Base-by-base conservation (phyloP, 2,888 invertebrate species). In the Imbricaverruca yamaguchii region DNA sequence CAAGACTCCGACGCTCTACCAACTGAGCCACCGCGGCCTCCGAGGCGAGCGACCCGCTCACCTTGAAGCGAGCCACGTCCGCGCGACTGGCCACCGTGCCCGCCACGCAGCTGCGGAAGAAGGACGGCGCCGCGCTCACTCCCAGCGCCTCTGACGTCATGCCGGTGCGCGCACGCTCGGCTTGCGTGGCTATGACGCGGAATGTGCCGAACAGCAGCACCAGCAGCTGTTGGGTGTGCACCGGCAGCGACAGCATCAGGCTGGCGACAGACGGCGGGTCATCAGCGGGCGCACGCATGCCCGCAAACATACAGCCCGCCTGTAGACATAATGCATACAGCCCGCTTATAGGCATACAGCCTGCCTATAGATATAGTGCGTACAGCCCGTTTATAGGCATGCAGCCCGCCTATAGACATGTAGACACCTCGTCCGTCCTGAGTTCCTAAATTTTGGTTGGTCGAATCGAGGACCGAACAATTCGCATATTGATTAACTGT, bases 121-220 rank as follows among this genome's bases (percentile, higher is more conserved):
- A 95, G 85, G 96, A 96, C 53, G 97, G 97, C 81, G 97, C 97
- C 80, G 97, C 97, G 69, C 95, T 95, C 85, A 97, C 96, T 84
- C 96, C 96, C 84, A 97, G 90, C 69, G 97, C 96, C 89, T 97
- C 96, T 85, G 96, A 94, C 85, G 94, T 94, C 97, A 97, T 97
- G 85, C 95, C 95, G 81, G 96, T 96, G 85, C 92, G 92, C 85
- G 94, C 94, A 87, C 93, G 92, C 85, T 94, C 94, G 85, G 95
- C 94, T 87, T 95, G 94, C 85, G 94, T 94, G 53, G 96, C 95
- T 88, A 97, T 96, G 85, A 96, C 95, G 78, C 84, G 83, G 89
- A 97, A 98, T 86, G 98, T 98, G 85, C 98, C 98, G 89, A 98
- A 98, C 83, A 98, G 90, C 85, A 98, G 91, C 85, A 98, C 97